Evolutionary conservation across 2,113 vertebrate genomes (phyloP).

Genomic region (Brachypteracias leptosomus): DNA sequence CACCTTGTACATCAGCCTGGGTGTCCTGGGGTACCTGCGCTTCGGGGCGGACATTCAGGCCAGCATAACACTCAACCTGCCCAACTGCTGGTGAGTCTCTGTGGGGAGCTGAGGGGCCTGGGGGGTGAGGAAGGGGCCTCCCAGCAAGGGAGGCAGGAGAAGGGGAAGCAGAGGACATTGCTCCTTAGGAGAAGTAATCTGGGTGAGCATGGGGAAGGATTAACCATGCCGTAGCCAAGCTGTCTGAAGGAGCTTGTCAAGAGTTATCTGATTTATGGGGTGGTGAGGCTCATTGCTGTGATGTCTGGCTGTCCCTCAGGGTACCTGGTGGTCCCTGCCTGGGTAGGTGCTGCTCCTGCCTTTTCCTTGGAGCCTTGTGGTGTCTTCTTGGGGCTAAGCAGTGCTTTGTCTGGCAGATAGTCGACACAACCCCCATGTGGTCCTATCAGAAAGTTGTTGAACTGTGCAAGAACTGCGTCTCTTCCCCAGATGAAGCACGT

Average conservation of each 20-base stretch:
- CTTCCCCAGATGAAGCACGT: background rate
- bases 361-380: background rate
- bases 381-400: background rate
- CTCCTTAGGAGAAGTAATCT: background rate
- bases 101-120: background rate
- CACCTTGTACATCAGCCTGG: constrained; percentile 87
- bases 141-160: background rate
- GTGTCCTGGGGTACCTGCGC: constrained; percentile 88
- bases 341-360: background rate
- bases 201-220: background rate
- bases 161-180: fast-evolving
- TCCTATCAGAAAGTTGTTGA: fast-evolving
- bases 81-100: constrained; percentile 90
- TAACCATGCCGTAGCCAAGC: fast-evolving
- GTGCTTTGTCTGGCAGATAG: background rate
- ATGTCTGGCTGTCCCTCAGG: background rate
- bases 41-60: constrained; percentile 82
- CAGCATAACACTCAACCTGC: constrained; percentile 95
- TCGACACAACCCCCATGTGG: fast-evolving
- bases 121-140: background rate
- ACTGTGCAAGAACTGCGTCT: background rate
- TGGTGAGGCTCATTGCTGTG: background rate
- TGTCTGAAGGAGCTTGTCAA: background rate
- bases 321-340: background rate
- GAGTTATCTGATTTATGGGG: background rate